Percentiles rank a stretch among this genome's conserved stretches.
These are phyloP conservation scores for Stigmatopora nigra DNA, from an alignment of 2,113 vertebrate species.

Conservation along the genomic window DNA sequence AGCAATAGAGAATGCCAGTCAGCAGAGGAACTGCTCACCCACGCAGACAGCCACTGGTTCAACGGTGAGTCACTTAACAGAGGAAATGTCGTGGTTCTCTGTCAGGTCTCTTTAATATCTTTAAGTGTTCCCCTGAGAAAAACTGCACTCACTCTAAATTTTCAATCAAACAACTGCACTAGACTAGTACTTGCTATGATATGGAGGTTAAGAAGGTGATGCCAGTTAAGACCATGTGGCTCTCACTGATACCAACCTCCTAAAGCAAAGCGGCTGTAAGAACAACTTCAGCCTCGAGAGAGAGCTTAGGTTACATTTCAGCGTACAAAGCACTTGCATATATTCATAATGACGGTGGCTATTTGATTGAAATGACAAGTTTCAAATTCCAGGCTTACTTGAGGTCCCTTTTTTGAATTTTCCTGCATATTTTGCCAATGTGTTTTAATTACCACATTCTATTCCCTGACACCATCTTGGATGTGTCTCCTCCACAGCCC, in stretches of 20 bases:
- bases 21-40: slow-evolving; percentile 88
- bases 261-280: slow-evolving; percentile 64
- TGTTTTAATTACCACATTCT: not conserved
- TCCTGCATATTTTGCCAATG: not conserved
- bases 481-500: slow-evolving; percentile 42
- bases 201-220: slow-evolving; percentile 71
- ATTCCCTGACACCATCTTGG: not conserved
- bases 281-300: slow-evolving; percentile 52
- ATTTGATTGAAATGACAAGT: too few species aligned
- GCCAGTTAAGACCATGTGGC: slow-evolving; percentile 65
- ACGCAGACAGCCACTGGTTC: slow-evolving; percentile 75
- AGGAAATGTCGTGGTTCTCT: slow-evolving; percentile 4
- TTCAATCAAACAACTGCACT: not conserved
- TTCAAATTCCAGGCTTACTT: too few species aligned
- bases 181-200: not conserved
- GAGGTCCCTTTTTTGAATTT: not conserved
- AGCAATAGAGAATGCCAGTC: slow-evolving; percentile 97
- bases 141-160: not conserved
- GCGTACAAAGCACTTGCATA: slow-evolving; percentile 47
- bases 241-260: slow-evolving; percentile 72
- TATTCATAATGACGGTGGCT: not conserved
- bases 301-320: slow-evolving; percentile 58
- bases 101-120: slow-evolving; percentile 10
- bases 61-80: slow-evolving; percentile 71
- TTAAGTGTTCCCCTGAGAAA: not conserved